Base-by-base conservation (phyloP, 2,797 vertebrate genomes). In the Parotocinclus haroldoi region DNA sequence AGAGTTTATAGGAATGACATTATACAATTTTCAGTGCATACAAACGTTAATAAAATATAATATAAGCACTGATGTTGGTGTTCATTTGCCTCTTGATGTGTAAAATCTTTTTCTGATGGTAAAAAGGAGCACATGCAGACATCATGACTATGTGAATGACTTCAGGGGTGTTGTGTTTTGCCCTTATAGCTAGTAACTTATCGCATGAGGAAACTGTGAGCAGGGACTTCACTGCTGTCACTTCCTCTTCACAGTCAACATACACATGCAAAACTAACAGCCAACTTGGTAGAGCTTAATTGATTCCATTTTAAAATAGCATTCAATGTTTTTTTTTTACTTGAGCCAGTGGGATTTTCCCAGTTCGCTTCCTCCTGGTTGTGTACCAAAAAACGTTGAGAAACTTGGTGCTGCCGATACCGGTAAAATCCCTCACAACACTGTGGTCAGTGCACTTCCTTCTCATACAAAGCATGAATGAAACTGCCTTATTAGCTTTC, bases 381-480 rank as follows among this genome's bases (percentile, higher is more conserved):
- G 63, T 62, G 64, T 48, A 71, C 62, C 52, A 62, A 73, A 78
- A 75, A 61, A 68, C 63, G 58, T 40, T 50, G 49, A 63, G 16
- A 1, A 60, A 67, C 66, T 52, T 19, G 60, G 66, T 45, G 11
- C 57, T 45, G 27, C 36, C 13, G 17, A 55, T 59, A 55, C 58
- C 37, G 67, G 60, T 73, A 66, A 76, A 76, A 39, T 53, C 76
- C 73, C 68, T 12, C 12, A 27, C 16, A 40, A 57, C 55, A 19
- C 0, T 7, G 39, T 11, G 58, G 51, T n/a, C 59, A 60, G 36
- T 38, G 4, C 52, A 59, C 62, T 73, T 71, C 75, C 72, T 68
- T 59, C 51, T 76, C 45, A 49, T 68, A 63, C 78, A 64, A 59
- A 71, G 57, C 62, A 69, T 63, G 71, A 74, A 78, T 74, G 56